Conservation (phyloP, 1,140 invertebrate genomes). For the Calephelis nemesis region DNA sequence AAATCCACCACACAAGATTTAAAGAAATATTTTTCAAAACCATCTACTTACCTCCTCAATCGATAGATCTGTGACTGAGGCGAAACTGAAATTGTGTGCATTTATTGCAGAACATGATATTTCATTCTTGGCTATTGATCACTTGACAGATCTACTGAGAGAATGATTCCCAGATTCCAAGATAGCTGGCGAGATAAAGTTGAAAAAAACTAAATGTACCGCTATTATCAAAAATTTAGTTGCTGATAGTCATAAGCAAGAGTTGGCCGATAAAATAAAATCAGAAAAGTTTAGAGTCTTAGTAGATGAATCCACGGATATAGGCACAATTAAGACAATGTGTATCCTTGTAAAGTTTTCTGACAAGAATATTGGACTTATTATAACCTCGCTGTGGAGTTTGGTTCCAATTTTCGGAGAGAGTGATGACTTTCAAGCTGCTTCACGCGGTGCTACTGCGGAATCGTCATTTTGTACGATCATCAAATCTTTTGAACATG, state of each 20-base stretch:
- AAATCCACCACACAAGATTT: background rate
- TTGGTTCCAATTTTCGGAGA: background rate
- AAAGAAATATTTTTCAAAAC: slow-evolving; percentile 18
- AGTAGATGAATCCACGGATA: background rate
- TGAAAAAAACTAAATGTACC: background rate
- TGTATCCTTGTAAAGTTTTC: background rate
- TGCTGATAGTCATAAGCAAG: background rate
- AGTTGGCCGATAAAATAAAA: background rate
- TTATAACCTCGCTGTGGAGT: too few relatives aligned
- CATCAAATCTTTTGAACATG: background rate
- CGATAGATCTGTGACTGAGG: slow-evolving; percentile 24
- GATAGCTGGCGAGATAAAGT: background rate
- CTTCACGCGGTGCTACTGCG: background rate
- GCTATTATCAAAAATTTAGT: background rate
- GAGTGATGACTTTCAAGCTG: background rate
- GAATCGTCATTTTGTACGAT: background rate
- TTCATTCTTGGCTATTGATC: background rate
- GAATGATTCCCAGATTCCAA: background rate
- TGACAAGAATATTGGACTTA: background rate
- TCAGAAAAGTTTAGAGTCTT: background rate
- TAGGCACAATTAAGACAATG: background rate
- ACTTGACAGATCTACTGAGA: background rate
- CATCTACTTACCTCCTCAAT: slow-evolving; percentile 18
- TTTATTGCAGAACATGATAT: slow-evolving; percentile 14
- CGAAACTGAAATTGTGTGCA: background rate